Base-by-base conservation (phyloP, 2,113 vertebrate species). In the Trematomus loennbergii region DNA sequence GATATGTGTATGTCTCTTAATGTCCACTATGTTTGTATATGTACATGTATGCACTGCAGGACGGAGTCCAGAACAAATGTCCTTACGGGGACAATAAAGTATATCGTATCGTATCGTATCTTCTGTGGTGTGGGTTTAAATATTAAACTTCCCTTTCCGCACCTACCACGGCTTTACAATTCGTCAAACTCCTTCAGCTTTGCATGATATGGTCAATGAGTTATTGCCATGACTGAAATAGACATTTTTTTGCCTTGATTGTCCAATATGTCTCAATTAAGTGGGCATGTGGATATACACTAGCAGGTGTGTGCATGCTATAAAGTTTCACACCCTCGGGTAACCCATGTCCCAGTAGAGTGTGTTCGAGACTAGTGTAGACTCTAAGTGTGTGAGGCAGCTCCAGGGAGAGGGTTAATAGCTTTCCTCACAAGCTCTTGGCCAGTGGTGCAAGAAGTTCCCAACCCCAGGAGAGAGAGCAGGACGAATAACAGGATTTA, bases 401-500 rank as follows among this genome's bases (percentile, higher is more conserved):
- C 64, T 55, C 46, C 48, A 77, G n/a, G 29, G 57, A 73, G 52
- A 36, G 5, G 55, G 29, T 73, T 81, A 70, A 67, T 64, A 65
- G n/a, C 22, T 43, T 85, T 82, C 80, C 59, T 72, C 71, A 75
- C 57, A 69, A 65, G 62, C 64, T 61, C 81, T 70, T 4, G 17
- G 60, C 65, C 16, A 70, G 60, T 53, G 67, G 85, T 74, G 72
- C 78, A 88, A 80, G 79, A 93, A 83, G 79, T 88, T 91, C 84
- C 83, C 88, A 92, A 79, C 82, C 78, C 75, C 74, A 76, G 83
- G 87, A 88, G 72, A 78, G 64, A 78, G 75, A 55, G 40, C 62
- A 50, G 53, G 53, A 66, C 70, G 82, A 91, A 89, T 93, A 90
- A 88, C 73, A 82, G 87, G 92, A 94, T 94, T 93, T 93, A 86